Evolutionary conservation across 1,140 invertebrate genomes (phyloP).

Genomic region (Drosophila punjabiensis): DNA sequence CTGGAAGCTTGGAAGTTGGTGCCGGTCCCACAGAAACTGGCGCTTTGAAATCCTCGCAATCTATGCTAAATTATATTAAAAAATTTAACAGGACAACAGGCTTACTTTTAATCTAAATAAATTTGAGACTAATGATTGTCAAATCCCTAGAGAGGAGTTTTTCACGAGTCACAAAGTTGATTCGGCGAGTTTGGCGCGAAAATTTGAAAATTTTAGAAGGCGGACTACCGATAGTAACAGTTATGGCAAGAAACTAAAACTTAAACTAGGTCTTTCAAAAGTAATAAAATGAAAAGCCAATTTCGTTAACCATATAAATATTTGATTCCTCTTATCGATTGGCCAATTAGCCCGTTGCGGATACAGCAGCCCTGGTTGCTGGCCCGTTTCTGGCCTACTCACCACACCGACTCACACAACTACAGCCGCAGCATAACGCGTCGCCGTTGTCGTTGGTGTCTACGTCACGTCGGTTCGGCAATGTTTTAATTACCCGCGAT

Average conservation of each 20-base stretch:
- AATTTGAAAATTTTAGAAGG: neutral
- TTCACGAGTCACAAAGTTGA: neutral
- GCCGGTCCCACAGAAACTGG: neutral
- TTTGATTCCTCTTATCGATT: slow-evolving; percentile 14
- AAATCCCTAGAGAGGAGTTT: neutral
- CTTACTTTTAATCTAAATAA: neutral
- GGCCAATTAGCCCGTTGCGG: neutral
- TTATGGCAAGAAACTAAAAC: neutral
- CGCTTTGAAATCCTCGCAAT: neutral
- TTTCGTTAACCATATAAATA: neutral
- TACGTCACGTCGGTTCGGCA: slow-evolving; percentile 70
- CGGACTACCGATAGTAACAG: neutral
- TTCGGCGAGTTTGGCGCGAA: neutral
- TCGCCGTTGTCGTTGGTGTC: slow-evolving; percentile 67
- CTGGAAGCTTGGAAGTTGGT: neutral
- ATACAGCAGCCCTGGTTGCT: slow-evolving; percentile 10
- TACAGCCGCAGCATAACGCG: slow-evolving; percentile 59
- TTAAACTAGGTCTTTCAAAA: neutral
- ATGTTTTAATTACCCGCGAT: slow-evolving; percentile 64
- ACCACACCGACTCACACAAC: slow-evolving; percentile 42
- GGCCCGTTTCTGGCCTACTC: slow-evolving; percentile 33
- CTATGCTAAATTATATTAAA: neutral
- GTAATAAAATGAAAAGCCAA: neutral
- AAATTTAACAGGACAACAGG: neutral
- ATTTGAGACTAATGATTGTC: neutral